A percentile compares a stretch with the other conserved stretches of the same genome.
phyloP scores from a whole-genome alignment of 1,140 invertebrate species.

The Zaprionus ghesquierei region DNA sequence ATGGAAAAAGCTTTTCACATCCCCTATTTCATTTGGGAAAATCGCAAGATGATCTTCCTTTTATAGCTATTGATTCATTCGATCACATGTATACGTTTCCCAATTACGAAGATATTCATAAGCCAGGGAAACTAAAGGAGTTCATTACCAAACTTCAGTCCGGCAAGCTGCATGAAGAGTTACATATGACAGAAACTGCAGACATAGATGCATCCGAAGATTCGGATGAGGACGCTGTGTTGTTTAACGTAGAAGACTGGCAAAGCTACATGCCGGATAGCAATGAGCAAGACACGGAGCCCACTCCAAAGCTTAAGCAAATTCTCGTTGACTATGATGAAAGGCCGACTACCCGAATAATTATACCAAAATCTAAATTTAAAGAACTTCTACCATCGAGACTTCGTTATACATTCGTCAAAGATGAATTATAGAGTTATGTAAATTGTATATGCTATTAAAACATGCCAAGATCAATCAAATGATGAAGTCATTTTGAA shows the following conservation, averaged over 20 bases:
- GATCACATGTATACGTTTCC: constrained; percentile 52
- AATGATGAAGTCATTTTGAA: background rate
- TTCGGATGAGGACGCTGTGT: background rate
- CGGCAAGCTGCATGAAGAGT: constrained; percentile 25
- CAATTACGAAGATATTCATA: constrained; percentile 37
- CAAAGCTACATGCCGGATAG: too few relatives aligned
- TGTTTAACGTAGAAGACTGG: background rate
- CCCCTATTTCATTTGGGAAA: constrained; percentile 42
- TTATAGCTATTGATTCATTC: constrained; percentile 54
- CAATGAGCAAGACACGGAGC: too few relatives aligned
- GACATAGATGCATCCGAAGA: background rate
- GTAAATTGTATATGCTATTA: background rate
- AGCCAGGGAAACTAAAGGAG: constrained; percentile 33
- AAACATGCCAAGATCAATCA: background rate
- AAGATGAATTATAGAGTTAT: constrained; percentile 48
- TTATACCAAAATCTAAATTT: constrained; percentile 45
- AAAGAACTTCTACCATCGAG: constrained; percentile 51
- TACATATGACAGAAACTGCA: background rate
- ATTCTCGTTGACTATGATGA: background rate
- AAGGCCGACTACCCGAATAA: background rate
- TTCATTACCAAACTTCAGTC: constrained; percentile 26
- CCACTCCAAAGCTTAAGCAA: too few relatives aligned
- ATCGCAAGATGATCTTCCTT: constrained; percentile 36
- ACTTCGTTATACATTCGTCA: constrained; percentile 44
- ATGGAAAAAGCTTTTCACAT: constrained; percentile 24